Percentiles rank a stretch among this genome's conserved stretches.
Conservation (phyloP, 2,888 invertebrate species). For the Euzophera pinguis region DNA sequence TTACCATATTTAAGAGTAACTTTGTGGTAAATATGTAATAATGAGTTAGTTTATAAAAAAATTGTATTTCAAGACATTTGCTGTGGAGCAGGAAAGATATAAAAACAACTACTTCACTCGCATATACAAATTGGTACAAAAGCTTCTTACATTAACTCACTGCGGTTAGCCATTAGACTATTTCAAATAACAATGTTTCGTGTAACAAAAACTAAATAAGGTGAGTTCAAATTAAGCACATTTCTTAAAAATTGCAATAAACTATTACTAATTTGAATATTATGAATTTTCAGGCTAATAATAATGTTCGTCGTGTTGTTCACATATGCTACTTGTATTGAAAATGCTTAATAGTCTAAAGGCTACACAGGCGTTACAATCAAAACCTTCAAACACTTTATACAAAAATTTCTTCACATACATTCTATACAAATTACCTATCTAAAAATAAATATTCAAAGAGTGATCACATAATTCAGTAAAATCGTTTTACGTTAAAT, state of each 20-base stretch:
- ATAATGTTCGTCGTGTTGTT: no score
- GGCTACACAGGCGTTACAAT: slow-evolving; percentile 18
- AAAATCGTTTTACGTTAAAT: not conserved
- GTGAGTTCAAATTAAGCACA: no score
- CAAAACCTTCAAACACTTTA: slow-evolving; percentile 11
- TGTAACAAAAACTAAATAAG: no score
- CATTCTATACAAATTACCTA: slow-evolving; percentile 47
- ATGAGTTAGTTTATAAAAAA: no score
- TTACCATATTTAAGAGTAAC: no score
- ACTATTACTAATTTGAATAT: no score
- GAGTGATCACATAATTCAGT: not conserved
- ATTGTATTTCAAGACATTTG: no score
- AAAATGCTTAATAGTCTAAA: not conserved
- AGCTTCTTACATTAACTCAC: not conserved
- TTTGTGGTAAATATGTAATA: no score
- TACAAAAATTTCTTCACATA: slow-evolving; percentile 11
- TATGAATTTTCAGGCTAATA: no score
- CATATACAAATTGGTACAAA: slow-evolving; percentile 12
- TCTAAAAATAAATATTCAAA: slow-evolving; percentile 25
- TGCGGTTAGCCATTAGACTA: slow-evolving; percentile 1
- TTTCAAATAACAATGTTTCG: not conserved
- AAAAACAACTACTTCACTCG: slow-evolving; percentile 4
- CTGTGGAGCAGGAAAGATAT: not conserved
- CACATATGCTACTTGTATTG: no score
- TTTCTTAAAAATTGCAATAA: no score